Evolutionary conservation across 2,888 invertebrate species (phyloP), one percentile per base, ranked within the genome.

Genomic region (Diachrysia chrysitis): DNA sequence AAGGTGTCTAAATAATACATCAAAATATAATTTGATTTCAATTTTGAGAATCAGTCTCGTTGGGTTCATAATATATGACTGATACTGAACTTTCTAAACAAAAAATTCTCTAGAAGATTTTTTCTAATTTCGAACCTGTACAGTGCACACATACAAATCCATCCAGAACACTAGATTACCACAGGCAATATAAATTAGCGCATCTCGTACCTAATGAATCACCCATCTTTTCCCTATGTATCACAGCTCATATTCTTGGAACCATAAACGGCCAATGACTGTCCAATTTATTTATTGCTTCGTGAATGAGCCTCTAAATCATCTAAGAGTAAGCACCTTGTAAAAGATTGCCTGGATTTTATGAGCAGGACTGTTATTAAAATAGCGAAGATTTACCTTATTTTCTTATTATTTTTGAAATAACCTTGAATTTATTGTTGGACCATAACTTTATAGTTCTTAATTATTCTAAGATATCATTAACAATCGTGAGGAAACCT

Each of bases 221-320:
- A 71, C 17, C 25, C 23, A 37, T 16, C 19, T 29, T 57, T 63
- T 51, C 51, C 37, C 29, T n/a, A 61, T 51, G 51, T 35, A 46
- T 70, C 57, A 67, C 62, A n/a, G n/a, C 55, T 59, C 66, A 25
- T 71, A 58, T 81, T 79, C 78, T 54, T 48, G 53, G 80, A 76
- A 75, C 57, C 63, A 55, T 65, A 68, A 71, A 58, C 42, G 58
- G 54, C 68, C 64, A 73, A 76, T 80, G 83, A 82, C 83, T 82
- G 81, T 83, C 76, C 67, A 69, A 71, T 81, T 73, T 82, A 82
- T 84, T 84, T 83, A 82, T 78, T 75, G 71, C 75, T 59, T 42
- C 63, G 61, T 64, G 73, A 82, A 82, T 79, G 76, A 81, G 76
- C 61, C 69, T 68, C 17, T 81, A 83, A 83, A 83, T 83, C 81